Base-by-base conservation (phyloP, 2,113 vertebrate species). In the Hippotragus niger region DNA sequence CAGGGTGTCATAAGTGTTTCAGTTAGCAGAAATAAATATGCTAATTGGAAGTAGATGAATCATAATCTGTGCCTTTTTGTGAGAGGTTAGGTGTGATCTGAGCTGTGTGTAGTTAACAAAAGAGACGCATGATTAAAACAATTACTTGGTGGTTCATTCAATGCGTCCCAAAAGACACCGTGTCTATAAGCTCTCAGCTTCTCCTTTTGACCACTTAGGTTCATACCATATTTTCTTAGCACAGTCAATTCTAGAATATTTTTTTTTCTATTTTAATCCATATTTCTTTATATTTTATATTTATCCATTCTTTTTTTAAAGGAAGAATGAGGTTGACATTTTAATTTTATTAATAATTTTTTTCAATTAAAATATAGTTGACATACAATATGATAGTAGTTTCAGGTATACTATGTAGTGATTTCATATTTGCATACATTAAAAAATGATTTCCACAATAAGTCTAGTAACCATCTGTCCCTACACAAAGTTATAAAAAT, bases 21-120 rank as follows among this genome's bases (percentile, higher is more conserved):
- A 97, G 92, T 84, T 88, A 95, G 94, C 94, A 95, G 97, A 96
- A 96, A 94, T 95, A 98, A 98, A 98, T 97, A 98, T 97, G 96
- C 83, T 97, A 98, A 97, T 94, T 97, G 93, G 95, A 93, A 97
- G 60, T 62, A 93, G 95, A 97, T 95, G 94, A 98, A 96, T 90
- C 91, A 95, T 91, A 97, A 89, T 96, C 91, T 93, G 55, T 96
- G 80, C 81, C 85, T 93, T 84, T 94, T 97, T 88, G 81, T 80
- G n/a, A 91, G 91, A 94, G 85, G 82, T 91, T 95, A 96, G 40
- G 58, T 94, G 85, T 86, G 94, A 97, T 86, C 64, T 91, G 88
- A 94, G 94, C 76, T 94, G 7, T 94, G 78, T 62, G n/a, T 64
- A 87, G 50, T 25, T 97, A 78, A 92, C 93, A 86, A 95, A 95